These are phyloP conservation scores for Antennarius maculatus DNA, from an alignment of 2,797 vertebrate genomes.

Conservation along the genomic window DNA sequence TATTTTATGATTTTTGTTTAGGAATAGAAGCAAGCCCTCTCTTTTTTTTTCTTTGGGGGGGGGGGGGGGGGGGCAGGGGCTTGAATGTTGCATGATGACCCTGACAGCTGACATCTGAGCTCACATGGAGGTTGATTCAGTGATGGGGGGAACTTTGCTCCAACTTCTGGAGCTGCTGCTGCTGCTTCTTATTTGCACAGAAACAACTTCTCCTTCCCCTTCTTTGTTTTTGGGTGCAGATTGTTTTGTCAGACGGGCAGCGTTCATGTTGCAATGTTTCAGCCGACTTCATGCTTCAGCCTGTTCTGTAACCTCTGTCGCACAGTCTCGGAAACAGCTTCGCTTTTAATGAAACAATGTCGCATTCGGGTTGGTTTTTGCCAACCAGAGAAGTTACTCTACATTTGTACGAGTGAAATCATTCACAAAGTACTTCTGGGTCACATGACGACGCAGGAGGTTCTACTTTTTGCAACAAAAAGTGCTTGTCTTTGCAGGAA, in stretches of 20 bases:
- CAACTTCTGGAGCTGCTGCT: conserved; percentile 25
- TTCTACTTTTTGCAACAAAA: not conserved
- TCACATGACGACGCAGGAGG: not conserved
- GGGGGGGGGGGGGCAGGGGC: not conserved
- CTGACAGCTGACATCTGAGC: conserved; percentile 41
- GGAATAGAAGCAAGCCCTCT: conserved; percentile 26
- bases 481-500: not conserved
- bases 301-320: conserved; percentile 51
- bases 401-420: not conserved
- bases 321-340: conserved; percentile 30
- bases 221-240: conserved; percentile 19
- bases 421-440: not conserved
- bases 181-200: conserved; percentile 10
- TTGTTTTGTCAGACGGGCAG: conserved; percentile 54
- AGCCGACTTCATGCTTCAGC: conserved; percentile 33
- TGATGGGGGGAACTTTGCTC: conserved; percentile 17
- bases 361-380: not conserved
- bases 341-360: conserved; percentile 12
- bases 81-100: conserved; percentile 34
- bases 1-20: conserved; percentile 43
- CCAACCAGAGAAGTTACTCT: not conserved
- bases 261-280: conserved; percentile 60
- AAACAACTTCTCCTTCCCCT: conserved; percentile 67
- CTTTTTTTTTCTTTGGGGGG: too few relatives aligned
- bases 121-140: not conserved